These are phyloP conservation scores for Pseudochaenichthys georgianus DNA, from an alignment of 2,797 vertebrate species.

Conservation along the genomic window DNA sequence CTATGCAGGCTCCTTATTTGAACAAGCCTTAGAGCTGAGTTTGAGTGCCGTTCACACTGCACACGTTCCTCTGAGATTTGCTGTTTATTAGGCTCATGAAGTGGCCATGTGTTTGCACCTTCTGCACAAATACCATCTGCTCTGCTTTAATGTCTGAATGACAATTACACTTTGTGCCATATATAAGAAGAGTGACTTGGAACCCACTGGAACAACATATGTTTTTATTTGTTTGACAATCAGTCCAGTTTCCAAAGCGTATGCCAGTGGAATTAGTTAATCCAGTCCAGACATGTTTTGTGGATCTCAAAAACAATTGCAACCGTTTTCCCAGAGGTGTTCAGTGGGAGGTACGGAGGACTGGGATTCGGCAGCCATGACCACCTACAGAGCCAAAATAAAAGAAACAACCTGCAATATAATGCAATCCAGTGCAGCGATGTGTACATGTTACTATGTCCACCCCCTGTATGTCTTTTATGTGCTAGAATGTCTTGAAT, in stretches of 20 bases:
- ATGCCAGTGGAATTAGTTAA: slow-evolving; percentile 32
- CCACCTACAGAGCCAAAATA: slow-evolving; percentile 23
- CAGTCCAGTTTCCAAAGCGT: slow-evolving; percentile 12
- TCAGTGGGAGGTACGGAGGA: slow-evolving; percentile 30
- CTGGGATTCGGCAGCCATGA: slow-evolving; percentile 23
- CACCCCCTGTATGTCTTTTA: not conserved
- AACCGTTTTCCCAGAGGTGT: not conserved
- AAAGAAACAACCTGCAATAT: slow-evolving; percentile 1
- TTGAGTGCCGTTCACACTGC: slow-evolving; percentile 11
- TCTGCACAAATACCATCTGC: slow-evolving; percentile 21
- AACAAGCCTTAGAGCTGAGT: slow-evolving; percentile 4
- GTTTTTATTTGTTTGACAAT: not conserved
- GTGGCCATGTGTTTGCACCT: slow-evolving; percentile 47
- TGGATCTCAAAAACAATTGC: not conserved
- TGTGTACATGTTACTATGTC: not conserved
- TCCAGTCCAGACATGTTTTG: slow-evolving; percentile 16
- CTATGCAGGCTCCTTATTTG: not conserved
- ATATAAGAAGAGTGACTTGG: slow-evolving; percentile 21
- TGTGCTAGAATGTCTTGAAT: slow-evolving; percentile 17
- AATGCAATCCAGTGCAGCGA: slow-evolving; percentile 6
- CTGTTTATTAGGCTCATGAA: slow-evolving; percentile 41
- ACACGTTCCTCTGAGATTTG: slow-evolving; percentile 35
- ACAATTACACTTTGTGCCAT: slow-evolving; percentile 37
- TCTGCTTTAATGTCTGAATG: slow-evolving; percentile 37
- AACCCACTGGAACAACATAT: not conserved